Evolutionary conservation across 1,140 invertebrate genomes (phyloP).

Genomic region (Metaphire vulgaris): DNA sequence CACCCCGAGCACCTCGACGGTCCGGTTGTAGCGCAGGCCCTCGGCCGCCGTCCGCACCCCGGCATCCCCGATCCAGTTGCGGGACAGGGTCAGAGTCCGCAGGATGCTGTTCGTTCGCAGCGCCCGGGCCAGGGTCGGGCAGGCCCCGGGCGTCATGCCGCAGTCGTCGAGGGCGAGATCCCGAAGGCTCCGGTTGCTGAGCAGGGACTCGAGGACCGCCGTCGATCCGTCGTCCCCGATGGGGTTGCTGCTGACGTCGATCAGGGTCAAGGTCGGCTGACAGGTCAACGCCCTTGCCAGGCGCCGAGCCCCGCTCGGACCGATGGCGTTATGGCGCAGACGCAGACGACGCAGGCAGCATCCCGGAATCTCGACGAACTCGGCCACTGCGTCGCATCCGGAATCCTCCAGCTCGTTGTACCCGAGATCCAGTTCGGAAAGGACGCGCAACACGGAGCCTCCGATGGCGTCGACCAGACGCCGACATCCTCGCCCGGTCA

Average conservation of each 20-base stretch:
- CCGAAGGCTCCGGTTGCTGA: constrained; percentile 37
- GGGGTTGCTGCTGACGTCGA: constrained; percentile 46
- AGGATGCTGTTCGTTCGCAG: constrained; percentile 42
- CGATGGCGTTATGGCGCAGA: constrained; percentile 33
- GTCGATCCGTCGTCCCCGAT: constrained; percentile 41
- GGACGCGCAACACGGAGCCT: constrained; percentile 6
- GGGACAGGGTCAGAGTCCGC: constrained; percentile 40
- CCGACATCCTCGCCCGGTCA: constrained; percentile 14
- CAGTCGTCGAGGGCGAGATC: constrained; percentile 47
- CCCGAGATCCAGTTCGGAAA: constrained; percentile 26
- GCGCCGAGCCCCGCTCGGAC: constrained; percentile 34
- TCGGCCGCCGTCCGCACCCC: constrained; percentile 40
- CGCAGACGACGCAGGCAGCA: constrained; percentile 5
- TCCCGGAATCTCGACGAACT: not conserved
- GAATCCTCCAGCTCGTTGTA: constrained; percentile 22
- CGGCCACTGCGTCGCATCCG: constrained; percentile 19
- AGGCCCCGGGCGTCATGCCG: constrained; percentile 40
- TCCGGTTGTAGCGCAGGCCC: constrained; percentile 41
- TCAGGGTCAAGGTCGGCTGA: constrained; percentile 36
- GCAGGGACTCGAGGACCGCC: constrained; percentile 39
- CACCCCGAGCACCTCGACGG: constrained; percentile 41
- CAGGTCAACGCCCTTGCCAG: constrained; percentile 35
- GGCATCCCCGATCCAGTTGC: constrained; percentile 42
- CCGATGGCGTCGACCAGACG: constrained; percentile 13
- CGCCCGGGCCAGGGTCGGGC: constrained; percentile 38